Percentiles rank a stretch among this genome's conserved stretches.
Evolutionary conservation across 2,113 vertebrate genomes (phyloP).

Genomic region (Mobula birostris): DNA sequence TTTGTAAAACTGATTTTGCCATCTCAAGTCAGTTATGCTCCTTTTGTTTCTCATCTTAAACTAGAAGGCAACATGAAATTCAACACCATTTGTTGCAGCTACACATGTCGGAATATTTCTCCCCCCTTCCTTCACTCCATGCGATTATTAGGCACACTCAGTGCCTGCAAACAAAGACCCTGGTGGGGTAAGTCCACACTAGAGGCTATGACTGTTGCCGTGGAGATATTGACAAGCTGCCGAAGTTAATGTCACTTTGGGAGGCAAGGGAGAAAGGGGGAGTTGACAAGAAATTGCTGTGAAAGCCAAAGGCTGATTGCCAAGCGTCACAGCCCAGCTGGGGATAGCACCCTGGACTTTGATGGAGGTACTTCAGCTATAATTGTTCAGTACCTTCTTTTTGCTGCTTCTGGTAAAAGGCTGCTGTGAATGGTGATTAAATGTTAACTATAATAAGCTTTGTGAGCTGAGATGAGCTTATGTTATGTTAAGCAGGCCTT

Average conservation of each 20-base stretch:
- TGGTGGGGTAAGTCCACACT: neutral
- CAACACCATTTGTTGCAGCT: neutral
- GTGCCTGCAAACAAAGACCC: neutral
- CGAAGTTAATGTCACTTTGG: neutral
- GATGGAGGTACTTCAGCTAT: neutral
- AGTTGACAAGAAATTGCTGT: neutral
- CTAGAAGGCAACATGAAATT: neutral
- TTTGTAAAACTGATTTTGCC: neutral
- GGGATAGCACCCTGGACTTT: neutral
- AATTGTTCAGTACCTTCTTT: neutral
- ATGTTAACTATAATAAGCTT: too few relatives aligned
- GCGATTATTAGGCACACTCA: neutral
- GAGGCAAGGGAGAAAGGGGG: neutral
- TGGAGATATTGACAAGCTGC: slow-evolving; percentile 30
- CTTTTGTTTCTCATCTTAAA: neutral
- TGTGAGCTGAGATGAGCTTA: neutral
- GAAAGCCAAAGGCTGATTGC: neutral
- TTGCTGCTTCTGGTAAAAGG: neutral
- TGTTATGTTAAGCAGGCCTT: neutral
- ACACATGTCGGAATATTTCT: neutral
- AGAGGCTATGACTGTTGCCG: neutral
- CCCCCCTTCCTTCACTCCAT: neutral
- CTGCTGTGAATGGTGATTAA: neutral
- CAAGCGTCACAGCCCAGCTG: neutral
- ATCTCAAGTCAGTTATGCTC: neutral